phyloP scores from a whole-genome alignment of 2,888 invertebrate species.

The Patella ulyssiponensis region DNA sequence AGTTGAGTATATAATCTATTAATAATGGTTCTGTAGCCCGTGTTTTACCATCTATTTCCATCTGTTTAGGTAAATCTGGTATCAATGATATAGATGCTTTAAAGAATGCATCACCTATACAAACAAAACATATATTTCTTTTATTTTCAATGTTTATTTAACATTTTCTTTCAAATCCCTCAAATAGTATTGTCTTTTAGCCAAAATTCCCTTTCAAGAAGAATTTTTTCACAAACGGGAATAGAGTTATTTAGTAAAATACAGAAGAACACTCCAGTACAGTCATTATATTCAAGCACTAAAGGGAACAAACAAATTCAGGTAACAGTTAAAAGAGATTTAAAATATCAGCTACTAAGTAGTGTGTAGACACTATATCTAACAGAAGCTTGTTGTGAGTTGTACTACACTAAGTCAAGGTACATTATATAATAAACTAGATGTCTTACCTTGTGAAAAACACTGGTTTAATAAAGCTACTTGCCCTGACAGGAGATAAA shows the following conservation, averaged over 20 bases:
- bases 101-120: constrained; percentile 88
- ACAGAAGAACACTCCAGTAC: too few relatives aligned
- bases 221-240: too few relatives aligned
- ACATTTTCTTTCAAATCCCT: too few relatives aligned
- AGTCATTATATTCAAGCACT: too few relatives aligned
- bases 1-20: constrained; percentile 77
- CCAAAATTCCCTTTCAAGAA: too few relatives aligned
- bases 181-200: too few relatives aligned
- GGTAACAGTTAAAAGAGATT: too few relatives aligned
- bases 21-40: constrained; percentile 78
- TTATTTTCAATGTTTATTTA: too few relatives aligned
- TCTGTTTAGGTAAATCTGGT: constrained; percentile 82
- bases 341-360: background rate
- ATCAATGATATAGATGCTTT: constrained; percentile 87
- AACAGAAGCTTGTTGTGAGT: background rate
- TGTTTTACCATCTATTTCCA: constrained; percentile 82
- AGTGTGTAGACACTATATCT: background rate
- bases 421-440: background rate
- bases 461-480: constrained; percentile 91
- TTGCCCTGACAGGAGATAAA: constrained; percentile 90
- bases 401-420: too few relatives aligned
- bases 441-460: constrained; percentile 82
- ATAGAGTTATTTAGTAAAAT: too few relatives aligned
- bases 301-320: too few relatives aligned
- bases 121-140: constrained; percentile 10